A percentile compares a stretch with the other conserved stretches of the same genome.
Conservation (phyloP, 1,140 invertebrate species). For the Diorhabda sublineata region DNA sequence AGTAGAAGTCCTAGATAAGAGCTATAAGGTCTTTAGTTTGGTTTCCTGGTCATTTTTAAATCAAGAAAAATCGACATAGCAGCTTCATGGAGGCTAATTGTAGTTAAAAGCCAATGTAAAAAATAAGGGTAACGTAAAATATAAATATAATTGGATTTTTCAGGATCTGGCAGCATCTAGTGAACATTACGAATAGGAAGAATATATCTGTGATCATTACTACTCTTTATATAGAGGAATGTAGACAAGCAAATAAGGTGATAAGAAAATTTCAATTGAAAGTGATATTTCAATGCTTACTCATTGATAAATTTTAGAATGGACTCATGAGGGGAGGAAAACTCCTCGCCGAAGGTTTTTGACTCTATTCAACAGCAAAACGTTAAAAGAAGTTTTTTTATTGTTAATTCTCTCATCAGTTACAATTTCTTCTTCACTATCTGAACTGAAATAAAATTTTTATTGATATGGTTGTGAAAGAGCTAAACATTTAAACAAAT, state of each 20-base stretch:
- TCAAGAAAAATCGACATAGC: too few relatives aligned
- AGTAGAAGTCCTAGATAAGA: too few relatives aligned
- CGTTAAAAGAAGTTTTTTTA: constrained; percentile 71
- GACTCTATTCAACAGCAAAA: constrained; percentile 57
- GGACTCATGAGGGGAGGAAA: constrained; percentile 83
- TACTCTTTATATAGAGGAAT: constrained; percentile 93
- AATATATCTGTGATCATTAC: constrained; percentile 80
- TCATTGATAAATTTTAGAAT: constrained; percentile 56
- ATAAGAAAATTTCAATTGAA: background rate
- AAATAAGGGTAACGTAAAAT: too few relatives aligned
- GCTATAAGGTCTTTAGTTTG: too few relatives aligned
- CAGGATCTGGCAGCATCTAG: constrained; percentile 87
- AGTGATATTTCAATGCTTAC: too few relatives aligned
- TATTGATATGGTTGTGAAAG: too few relatives aligned
- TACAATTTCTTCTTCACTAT: too few relatives aligned
- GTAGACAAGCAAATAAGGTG: constrained; percentile 69
- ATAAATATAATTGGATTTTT: constrained; percentile 6
- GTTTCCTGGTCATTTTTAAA: too few relatives aligned
- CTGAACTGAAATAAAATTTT: too few relatives aligned
- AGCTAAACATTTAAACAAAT: too few relatives aligned
- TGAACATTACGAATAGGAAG: constrained; percentile 64
- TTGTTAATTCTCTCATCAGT: constrained; percentile 48
- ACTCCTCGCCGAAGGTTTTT: constrained; percentile 76
- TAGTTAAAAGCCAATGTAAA: too few relatives aligned
- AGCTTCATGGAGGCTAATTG: too few relatives aligned